A percentile compares a stretch with the other conserved stretches of the same genome.
These are phyloP conservation scores for Orycteropus afer DNA, from an alignment of 2,113 vertebrate genomes.

Conservation along the genomic window DNA sequence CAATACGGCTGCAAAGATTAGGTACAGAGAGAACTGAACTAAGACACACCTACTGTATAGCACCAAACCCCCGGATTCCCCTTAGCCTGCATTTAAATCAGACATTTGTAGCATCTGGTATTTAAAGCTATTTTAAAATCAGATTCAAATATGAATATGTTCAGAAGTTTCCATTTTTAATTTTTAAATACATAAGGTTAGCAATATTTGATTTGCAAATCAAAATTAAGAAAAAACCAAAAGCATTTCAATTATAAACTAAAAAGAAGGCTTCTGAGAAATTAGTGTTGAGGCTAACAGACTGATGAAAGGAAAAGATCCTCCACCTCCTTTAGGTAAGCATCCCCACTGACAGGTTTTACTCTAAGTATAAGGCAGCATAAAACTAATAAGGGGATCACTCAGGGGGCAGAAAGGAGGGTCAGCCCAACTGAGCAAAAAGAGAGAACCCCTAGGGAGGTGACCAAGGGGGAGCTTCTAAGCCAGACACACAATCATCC, in stretches of 20 bases:
- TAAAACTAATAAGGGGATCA: not conserved
- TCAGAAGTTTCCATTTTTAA: constrained; percentile 47
- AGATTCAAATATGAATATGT: constrained; percentile 6
- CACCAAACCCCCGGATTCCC: not conserved
- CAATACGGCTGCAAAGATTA: constrained; percentile 5
- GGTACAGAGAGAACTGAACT: constrained; percentile 17
- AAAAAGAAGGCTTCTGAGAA: constrained; percentile 18
- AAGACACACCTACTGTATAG: not conserved
- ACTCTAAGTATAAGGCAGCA: not conserved
- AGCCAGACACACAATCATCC: not conserved
- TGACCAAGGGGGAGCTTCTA: not conserved
- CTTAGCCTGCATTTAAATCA: not conserved
- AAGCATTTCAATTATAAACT: constrained; percentile 11
- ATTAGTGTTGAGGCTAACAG: not conserved
- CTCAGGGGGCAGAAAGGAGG: not conserved
- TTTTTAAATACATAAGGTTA: constrained; percentile 6
- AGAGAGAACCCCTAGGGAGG: not conserved
- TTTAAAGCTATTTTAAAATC: constrained; percentile 49
- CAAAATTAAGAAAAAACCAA: constrained; percentile 63
- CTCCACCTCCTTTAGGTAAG: not conserved
- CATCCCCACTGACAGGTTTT: not conserved
- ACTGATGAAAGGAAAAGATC: not conserved
- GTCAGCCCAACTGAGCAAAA: not conserved
- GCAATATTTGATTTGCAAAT: constrained; percentile 42
- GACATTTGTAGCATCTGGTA: constrained; percentile 32